Percentiles rank a stretch among this genome's conserved stretches.
Conservation (phyloP, 2,113 vertebrate species). For the Ceyx cyanopectus region DNA sequence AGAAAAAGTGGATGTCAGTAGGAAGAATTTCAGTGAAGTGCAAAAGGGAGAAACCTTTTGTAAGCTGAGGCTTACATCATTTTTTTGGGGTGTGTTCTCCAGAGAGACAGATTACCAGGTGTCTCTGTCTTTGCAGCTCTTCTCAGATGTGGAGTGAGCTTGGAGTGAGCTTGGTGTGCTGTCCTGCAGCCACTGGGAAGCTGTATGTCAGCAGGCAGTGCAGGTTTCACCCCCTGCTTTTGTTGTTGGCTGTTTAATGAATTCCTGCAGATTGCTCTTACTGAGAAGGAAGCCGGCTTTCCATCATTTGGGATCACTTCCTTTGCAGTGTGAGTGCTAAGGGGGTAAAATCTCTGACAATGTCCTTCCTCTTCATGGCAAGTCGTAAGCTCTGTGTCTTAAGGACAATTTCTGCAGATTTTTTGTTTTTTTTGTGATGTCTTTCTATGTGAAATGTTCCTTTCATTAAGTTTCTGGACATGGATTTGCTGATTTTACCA, state of each 20-base stretch:
- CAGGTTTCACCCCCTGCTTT: not conserved
- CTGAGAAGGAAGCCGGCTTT: not conserved
- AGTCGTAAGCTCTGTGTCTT: not conserved
- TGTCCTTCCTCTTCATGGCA: not conserved
- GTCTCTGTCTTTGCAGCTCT: not conserved
- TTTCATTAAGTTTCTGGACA: not conserved
- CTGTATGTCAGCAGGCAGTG: no score
- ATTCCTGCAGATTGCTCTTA: not conserved
- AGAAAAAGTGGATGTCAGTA: not conserved
- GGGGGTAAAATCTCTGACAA: not conserved
- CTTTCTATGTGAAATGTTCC: not conserved
- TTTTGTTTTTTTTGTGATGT: not conserved
- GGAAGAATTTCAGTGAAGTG: not conserved
- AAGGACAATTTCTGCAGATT: not conserved
- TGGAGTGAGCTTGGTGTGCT: not conserved
- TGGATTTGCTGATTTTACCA: not conserved
- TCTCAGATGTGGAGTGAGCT: not conserved
- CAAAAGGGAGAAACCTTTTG: not conserved
- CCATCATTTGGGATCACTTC: not conserved
- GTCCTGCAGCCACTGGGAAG: not conserved
- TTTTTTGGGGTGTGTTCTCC: not conserved
- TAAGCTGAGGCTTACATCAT: not conserved
- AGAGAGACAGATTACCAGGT: not conserved
- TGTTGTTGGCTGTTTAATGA: not conserved
- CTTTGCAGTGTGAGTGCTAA: not conserved